Evolutionary conservation across 2,797 vertebrate genomes (phyloP), one percentile per base, ranked within the genome.

Genomic region (Ctenopoma kingsleyae): DNA sequence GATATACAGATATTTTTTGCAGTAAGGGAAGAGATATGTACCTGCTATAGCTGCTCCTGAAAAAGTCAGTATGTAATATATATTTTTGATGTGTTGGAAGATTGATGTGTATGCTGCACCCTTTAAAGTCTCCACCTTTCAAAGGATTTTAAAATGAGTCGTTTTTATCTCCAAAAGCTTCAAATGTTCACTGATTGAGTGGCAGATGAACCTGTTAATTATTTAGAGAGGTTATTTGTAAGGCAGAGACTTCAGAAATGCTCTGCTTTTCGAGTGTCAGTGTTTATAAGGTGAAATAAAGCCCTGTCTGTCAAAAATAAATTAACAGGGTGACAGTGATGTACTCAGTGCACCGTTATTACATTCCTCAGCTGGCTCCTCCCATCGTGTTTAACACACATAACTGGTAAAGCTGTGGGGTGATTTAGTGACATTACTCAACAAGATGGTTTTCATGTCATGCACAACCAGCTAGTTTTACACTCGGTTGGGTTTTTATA

Each of bases 221-320:
- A 91, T 91, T 90, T 74, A 86, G 78, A 89, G 84, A 87, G 86
- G 87, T 90, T 87, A 85, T 88, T 91, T 88, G 86, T 86, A 78
- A 85, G 85, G 66, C 58, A 77, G 57, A 65, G 73, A 81, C 81
- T 89, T 89, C 60, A 73, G 59, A 84, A 71, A 84, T 8, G 67
- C 57, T 43, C 70, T 6, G 63, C 75, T 85, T 87, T 90, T 86
- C 70, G 82, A 82, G 76, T 81, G 83, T 81, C 88, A 64, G 55
- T 86, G 80, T 86, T 87, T 78, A 77, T 84, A 77, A 81, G 80
- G 77, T 59, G 75, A 74, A 74, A 83, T 73, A 77, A 89, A 85
- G 66, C 44, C 48, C 25, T 17, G 58, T 68, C 82, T 79, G 80
- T 83, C 88, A 84, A 69, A 81, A 79, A 53, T 64, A 84, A 84